phyloP scores from a whole-genome alignment of 2,888 invertebrate genomes.

The Eupithecia subfuscata region DNA sequence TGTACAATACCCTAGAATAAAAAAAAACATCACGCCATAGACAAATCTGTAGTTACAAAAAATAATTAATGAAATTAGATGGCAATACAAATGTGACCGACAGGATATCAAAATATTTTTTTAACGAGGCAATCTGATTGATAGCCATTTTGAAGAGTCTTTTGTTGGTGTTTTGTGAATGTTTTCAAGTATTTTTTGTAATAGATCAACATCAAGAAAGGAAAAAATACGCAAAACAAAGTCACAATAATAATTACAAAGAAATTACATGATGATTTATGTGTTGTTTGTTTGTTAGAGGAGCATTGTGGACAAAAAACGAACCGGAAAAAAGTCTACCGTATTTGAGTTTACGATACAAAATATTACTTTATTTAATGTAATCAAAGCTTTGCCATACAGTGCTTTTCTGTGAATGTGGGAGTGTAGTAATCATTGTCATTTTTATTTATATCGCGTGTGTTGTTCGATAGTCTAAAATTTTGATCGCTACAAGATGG shows the following conservation, averaged over 20 bases:
- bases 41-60: slow-evolving; percentile 49
- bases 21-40: slow-evolving; percentile 57
- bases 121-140: slow-evolving; percentile 80
- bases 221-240: slow-evolving; percentile 49
- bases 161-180: slow-evolving; percentile 85
- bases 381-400: slow-evolving; percentile 30
- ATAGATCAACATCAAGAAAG: slow-evolving; percentile 62
- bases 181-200: slow-evolving; percentile 78
- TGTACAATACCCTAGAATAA: too few relatives aligned
- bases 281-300: slow-evolving; percentile 72
- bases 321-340: slow-evolving; percentile 74
- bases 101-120: slow-evolving; percentile 80
- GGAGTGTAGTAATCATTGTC: slow-evolving; percentile 47
- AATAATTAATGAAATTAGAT: slow-evolving; percentile 65
- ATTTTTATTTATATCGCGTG: slow-evolving; percentile 78
- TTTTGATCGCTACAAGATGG: slow-evolving; percentile 83
- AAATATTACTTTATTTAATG: slow-evolving; percentile 42
- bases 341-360: slow-evolving; percentile 64
- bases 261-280: slow-evolving; percentile 46
- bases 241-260: slow-evolving; percentile 49
- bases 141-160: slow-evolving; percentile 84
- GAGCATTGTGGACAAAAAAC: slow-evolving; percentile 70
- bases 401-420: slow-evolving; percentile 40
- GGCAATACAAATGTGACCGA: slow-evolving; percentile 77
- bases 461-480: slow-evolving; percentile 81